Evolutionary conservation across 2,888 invertebrate species (phyloP).

Genomic region (Agriotes lineatus): DNA sequence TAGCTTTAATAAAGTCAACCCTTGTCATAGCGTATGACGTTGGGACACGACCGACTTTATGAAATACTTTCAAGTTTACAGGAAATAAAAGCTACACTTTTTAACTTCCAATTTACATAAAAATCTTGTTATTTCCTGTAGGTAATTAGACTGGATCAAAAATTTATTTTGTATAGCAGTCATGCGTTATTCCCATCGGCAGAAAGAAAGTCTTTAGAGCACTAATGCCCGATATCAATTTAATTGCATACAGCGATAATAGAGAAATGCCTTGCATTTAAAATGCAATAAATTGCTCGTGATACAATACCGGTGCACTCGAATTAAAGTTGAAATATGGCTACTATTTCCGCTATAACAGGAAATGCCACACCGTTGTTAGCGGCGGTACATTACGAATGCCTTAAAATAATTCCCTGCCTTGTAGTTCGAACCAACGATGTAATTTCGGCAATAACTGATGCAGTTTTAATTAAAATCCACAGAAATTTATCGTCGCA

Average conservation of each 20-base stretch:
- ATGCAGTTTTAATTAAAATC: too few relatives aligned
- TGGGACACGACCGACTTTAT: conserved; percentile 23
- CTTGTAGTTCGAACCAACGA: background rate
- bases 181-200: background rate
- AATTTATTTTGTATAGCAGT: too few relatives aligned
- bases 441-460: background rate
- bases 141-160: too few relatives aligned
- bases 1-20: conserved; percentile 29
- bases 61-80: conserved; percentile 16
- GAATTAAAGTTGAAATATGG: conserved; percentile 17
- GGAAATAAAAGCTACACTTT: background rate
- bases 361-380: conserved; percentile 2
- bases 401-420: conserved; percentile 9
- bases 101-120: background rate
- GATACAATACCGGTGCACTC: background rate
- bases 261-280: too few relatives aligned
- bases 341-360: conserved; percentile 2
- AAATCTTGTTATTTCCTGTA: background rate
- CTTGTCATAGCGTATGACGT: conserved; percentile 24
- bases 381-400: background rate
- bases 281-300: conserved; percentile 2
- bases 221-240: too few relatives aligned
- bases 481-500: too few relatives aligned
- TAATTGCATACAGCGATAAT: too few relatives aligned
- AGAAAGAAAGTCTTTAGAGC: too few relatives aligned